phyloP scores from a whole-genome alignment of 1,140 invertebrate species.

The Maconellicoccus hirsutus region DNA sequence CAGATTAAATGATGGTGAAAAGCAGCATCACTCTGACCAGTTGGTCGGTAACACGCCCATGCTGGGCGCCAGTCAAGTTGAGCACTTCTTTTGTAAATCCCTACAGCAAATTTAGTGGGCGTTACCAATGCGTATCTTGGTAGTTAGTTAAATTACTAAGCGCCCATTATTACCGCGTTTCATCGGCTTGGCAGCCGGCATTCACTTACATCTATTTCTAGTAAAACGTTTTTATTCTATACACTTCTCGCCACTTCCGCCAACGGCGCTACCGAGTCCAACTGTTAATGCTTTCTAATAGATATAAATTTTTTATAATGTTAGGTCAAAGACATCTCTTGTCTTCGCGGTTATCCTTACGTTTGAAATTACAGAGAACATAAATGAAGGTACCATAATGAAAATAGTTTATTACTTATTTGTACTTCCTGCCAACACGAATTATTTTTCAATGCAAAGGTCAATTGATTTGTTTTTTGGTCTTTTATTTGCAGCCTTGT shows the following conservation, averaged over 20 bases:
- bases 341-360: neutral
- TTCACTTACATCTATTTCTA: constrained; percentile 20
- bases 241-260: constrained; percentile 17
- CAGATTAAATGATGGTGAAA: neutral
- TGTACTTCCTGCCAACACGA: neutral
- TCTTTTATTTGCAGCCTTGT: too few relatives aligned
- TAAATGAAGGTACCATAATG: constrained; percentile 15
- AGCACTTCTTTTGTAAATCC: constrained; percentile 10
- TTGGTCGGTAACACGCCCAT: constrained; percentile 18
- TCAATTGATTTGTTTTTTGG: too few relatives aligned
- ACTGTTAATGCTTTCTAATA: constrained; percentile 18
- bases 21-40: neutral
- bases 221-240: constrained; percentile 15
- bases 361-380: neutral
- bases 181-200: constrained; percentile 13
- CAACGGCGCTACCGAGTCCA: neutral
- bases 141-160: constrained; percentile 21
- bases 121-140: constrained; percentile 21
- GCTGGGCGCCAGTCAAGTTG: constrained; percentile 8
- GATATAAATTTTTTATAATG: constrained; percentile 17
- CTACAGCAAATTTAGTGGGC: constrained; percentile 13
- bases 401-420: neutral
- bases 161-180: constrained; percentile 20
- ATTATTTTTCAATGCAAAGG: too few relatives aligned
- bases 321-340: constrained; percentile 14